These are phyloP conservation scores for Phragmatobia fuliginosa DNA, from an alignment of 2,888 invertebrate genomes.

Conservation along the genomic window DNA sequence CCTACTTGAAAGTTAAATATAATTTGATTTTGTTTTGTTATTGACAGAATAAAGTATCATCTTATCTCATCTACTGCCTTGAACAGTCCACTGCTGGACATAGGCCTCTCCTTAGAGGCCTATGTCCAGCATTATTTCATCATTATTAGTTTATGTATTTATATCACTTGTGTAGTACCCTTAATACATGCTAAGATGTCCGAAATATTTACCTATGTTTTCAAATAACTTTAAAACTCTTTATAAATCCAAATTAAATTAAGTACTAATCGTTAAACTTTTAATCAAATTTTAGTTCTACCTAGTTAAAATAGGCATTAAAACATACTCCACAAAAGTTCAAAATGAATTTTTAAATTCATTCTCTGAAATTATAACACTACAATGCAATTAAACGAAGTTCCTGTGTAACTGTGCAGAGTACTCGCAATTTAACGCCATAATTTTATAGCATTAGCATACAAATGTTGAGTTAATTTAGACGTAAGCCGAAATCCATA, in stretches of 20 bases:
- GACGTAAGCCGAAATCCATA: constrained; percentile 53
- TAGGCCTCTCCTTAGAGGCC: no score
- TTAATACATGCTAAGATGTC: no score
- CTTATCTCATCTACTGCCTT: no score
- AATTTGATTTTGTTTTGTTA: neutral
- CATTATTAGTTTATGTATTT: no score
- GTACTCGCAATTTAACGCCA: constrained; percentile 39
- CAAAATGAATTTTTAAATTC: no score
- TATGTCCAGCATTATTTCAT: no score
- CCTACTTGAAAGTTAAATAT: neutral
- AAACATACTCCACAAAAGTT: neutral
- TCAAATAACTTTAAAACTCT: neutral
- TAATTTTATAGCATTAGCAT: constrained; percentile 64
- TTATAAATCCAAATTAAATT: neutral
- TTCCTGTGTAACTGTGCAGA: constrained; percentile 6
- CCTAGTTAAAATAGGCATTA: neutral
- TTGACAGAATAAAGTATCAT: no score
- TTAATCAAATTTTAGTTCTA: neutral
- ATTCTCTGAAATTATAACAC: neutral
- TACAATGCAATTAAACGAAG: constrained; percentile 1
- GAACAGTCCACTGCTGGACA: no score
- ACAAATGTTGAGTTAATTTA: constrained; percentile 68
- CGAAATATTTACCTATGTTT: no score
- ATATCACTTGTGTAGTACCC: no score
- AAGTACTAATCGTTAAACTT: no score